Evolutionary conservation across 2,888 invertebrate genomes (phyloP).

Genomic region (Linnaemya vulpina): DNA sequence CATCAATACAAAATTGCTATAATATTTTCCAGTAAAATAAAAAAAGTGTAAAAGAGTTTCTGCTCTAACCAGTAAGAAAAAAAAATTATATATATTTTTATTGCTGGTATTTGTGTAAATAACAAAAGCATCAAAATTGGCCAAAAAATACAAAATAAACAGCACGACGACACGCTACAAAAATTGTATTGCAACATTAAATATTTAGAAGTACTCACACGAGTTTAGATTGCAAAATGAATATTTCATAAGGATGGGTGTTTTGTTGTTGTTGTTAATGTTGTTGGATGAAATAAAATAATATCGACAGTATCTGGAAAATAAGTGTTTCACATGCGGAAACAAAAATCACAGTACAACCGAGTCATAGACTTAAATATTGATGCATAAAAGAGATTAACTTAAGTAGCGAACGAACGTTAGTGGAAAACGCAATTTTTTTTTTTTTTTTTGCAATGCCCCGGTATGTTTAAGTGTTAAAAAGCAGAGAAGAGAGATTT

Average conservation of each 20-base stretch:
- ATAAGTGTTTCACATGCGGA: slow-evolving; percentile 24
- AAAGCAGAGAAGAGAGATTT: neutral
- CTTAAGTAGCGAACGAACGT: slow-evolving; percentile 55
- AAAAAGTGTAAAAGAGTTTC: neutral
- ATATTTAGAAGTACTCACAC: slow-evolving; percentile 83
- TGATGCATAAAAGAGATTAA: slow-evolving; percentile 68
- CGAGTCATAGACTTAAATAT: slow-evolving; percentile 41
- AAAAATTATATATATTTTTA: slow-evolving; percentile 19
- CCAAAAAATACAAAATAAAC: slow-evolving; percentile 58
- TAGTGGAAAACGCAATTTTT: slow-evolving; percentile 23
- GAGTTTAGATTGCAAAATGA: slow-evolving; percentile 84
- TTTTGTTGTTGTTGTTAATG: slow-evolving; percentile 28
- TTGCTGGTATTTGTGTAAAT: slow-evolving; percentile 48
- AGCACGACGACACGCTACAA: slow-evolving; percentile 22
- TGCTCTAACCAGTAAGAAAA: neutral
- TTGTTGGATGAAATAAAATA: slow-evolving; percentile 24
- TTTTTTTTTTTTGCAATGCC: too few relatives aligned
- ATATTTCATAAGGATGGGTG: slow-evolving; percentile 78
- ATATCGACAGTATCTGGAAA: slow-evolving; percentile 40
- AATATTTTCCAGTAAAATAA: neutral
- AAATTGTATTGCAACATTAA: slow-evolving; percentile 74
- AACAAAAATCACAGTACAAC: slow-evolving; percentile 29
- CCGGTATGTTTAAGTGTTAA: slow-evolving; percentile 15
- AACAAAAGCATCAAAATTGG: slow-evolving; percentile 66
- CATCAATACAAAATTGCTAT: slow-evolving; percentile 37